Base-by-base conservation (phyloP, 1,140 invertebrate species). In the Cataglyphis hispanica region DNA sequence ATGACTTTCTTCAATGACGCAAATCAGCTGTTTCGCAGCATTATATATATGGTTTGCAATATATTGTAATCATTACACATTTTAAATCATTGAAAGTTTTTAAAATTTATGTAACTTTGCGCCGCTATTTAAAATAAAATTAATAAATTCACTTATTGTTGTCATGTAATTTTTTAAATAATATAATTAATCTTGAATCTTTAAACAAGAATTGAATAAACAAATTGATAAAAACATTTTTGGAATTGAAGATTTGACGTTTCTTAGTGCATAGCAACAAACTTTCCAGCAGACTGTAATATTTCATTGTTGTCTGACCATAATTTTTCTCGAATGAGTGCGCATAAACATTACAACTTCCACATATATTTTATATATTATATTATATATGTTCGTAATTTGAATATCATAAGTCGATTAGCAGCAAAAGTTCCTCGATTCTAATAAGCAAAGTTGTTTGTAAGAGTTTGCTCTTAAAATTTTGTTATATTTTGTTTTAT, bases 371-470 rank as follows among this genome's bases (percentile, higher is more conserved):
- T 50, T 50, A 50, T 19, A 50, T 19, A 50, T 50, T 50, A 50
- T 50, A 50, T 10, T 50, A 50, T 50, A 19, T 19, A 19, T 50
- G 13, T 46, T n/a, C 2, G 34, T 69, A 80, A 22, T 80, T 56
- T n/a, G 34, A 80, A 16, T 50, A 2, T 80, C 16, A 56, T 83
- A 83, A 72, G 74, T 83, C n/a, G 37, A 83, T 81, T 60, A 74
- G 61, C 67, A 74, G 61, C 67, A 25, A 60, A 72, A 43, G 19
- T 60, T n/a, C 1, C 3, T 43, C n/a, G 31, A 16, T 11, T 31
- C 31, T 22, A 70, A 19, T 56, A 37, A 2, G 11, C 2, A 31
- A n/a, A 70, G 11, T 58, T 40, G 64, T 46, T 19, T 11, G 13
- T 25, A n/a, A 70, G 58, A 70, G 34, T 70, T 81, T 40, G 67